Evolutionary conservation across 2,797 vertebrate genomes (phyloP), one percentile per base, ranked within the genome.

Genomic region (Antennarius maculatus): DNA sequence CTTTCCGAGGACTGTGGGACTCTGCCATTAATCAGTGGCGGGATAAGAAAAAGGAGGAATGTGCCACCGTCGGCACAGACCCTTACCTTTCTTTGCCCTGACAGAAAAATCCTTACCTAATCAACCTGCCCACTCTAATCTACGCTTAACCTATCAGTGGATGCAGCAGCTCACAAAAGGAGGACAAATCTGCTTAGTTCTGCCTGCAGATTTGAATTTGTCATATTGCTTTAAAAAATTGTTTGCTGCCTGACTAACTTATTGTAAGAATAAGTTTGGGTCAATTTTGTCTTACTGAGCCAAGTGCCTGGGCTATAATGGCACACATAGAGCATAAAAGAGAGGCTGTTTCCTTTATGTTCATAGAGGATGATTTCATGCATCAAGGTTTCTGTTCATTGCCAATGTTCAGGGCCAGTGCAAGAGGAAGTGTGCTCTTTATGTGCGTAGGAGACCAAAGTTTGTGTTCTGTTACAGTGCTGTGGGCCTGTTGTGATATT

Each of bases 71-170:
- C 83, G 82, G 80, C 89, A 85, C 58, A 66, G 76, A 77, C 67
- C 70, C 71, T 80, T 84, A 81, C 86, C 82, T 90, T 80, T 79
- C 80, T 80, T 76, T 50, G 54, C 52, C 56, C 76, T 89, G 92
- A 91, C 87, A 90, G 77, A 84, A 92, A 93, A 93, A 93, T 91
- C 90, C 85, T 89, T 91, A 92, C 68, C 85, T 84, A 90, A 90
- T 92, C 91, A 90, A 88, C 87, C 73, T 88, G 87, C 77, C 88
- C 79, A 58, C 72, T 85, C 74, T 74, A 79, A 84, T 87, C 84
- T 86, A 51, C 75, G 70, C 60, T 76, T 82, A 80, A 69, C 71
- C 76, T 82, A 73, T 72, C 54, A 37, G 45, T 56, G 46, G 51
- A 64, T 67, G 63, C 76, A 81, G 76, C 69, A 69, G 76, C 34